Evolutionary conservation across 2,797 vertebrate species (phyloP).

Genomic region (Eospalax fontanierii): DNA sequence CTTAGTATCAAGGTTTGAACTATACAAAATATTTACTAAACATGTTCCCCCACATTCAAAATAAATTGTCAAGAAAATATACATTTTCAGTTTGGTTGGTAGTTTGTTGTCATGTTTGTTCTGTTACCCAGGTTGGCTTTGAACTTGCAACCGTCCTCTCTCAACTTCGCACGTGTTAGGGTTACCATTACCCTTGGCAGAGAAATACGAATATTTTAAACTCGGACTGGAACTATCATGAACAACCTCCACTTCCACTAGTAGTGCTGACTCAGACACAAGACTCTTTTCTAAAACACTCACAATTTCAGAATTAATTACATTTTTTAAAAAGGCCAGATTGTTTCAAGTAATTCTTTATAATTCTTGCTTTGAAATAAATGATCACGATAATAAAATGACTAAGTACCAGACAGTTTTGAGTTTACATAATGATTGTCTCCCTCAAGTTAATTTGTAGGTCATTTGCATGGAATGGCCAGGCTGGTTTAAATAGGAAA

Average conservation of each 20-base stretch:
- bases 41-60: not conserved
- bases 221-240: not conserved
- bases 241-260: not conserved
- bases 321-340: conserved; percentile 24
- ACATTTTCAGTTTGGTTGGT: not conserved
- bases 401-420: conserved; percentile 32
- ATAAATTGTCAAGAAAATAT: not conserved
- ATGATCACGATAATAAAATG: conserved; percentile 8
- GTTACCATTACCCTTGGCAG: not conserved
- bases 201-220: not conserved
- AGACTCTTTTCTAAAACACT: conserved; percentile 15
- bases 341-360: conserved; percentile 17
- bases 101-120: not conserved
- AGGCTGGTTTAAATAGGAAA: conserved; percentile 58
- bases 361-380: conserved; percentile 49
- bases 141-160: not conserved
- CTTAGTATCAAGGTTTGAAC: conserved; percentile 24
- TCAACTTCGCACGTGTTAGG: not conserved
- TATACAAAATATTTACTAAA: not conserved
- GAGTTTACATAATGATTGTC: not conserved
- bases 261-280: not conserved
- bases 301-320: conserved; percentile 48
- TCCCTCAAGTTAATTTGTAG: conserved; percentile 14
- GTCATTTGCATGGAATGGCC: not conserved
- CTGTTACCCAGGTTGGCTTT: not conserved